Base-by-base conservation (phyloP, 2,113 vertebrate genomes). In the Sarotherodon lohbergeri region DNA sequence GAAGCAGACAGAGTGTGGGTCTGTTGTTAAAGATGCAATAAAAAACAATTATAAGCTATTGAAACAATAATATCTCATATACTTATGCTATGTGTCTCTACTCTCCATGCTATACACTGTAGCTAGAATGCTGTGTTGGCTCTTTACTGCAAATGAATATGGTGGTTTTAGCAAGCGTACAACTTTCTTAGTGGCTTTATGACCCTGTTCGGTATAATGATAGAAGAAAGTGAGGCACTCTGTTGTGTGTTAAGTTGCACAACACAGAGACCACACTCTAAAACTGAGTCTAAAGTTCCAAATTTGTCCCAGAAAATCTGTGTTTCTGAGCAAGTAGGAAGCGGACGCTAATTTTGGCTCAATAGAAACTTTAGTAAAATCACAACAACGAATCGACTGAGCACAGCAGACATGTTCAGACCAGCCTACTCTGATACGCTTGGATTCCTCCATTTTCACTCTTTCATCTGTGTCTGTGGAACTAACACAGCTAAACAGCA, bases 331-430 rank as follows among this genome's bases (percentile, higher is more conserved):
- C 46, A 19, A 76, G 5, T 32, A 32, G 34, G 3, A 86, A 9
- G 27, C 0, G 0, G 24, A 57, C 24, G 3, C n/a, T 3, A 24
- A 73, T 52, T 50, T 59, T 9, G 16, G 11, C 5, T 43, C 61
- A n/a, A 73, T 81, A 80, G 59, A 4, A 81, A 8, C 50, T 48
- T 41, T 73, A 39, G 39, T 43, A 7, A 17, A 3, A 50, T 52
- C 32, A 36, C 36, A 84, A 36, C 29, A 7, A 46, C 4, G 1
- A 92, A 94, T 93, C 61, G 8, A 87, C 92, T 88, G 29, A 84
- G 29, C 78, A 82, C 71, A 80, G 88, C 17, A 32, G 83, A 80
- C 81, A 89, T 82, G 83, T 86, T 71, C 9, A 10, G 52, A 24
- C 6, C 14, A 4, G n/a, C 73, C 34, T 16, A 5, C 43, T 84